Evolutionary conservation across 2,888 invertebrate species (phyloP), one percentile per base, ranked within the genome.

Genomic region (Troglohyphantes excavatus): DNA sequence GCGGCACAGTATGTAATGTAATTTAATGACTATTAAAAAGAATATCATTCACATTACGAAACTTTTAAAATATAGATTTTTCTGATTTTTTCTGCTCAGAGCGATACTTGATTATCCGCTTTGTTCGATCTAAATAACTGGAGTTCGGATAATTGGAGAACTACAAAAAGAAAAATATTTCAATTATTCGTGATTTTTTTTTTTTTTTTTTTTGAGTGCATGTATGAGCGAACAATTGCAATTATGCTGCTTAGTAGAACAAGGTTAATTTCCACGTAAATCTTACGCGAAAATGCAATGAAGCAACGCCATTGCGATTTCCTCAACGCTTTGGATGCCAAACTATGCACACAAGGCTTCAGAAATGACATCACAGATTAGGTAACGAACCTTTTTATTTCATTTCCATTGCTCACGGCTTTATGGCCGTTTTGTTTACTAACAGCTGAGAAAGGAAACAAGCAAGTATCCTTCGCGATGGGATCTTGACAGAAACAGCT

Each of bases 401-500:
- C 5, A 53, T n/a, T 53, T n/a, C n/a, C 5, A n/a, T 17, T 53
- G 53, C 53, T 53, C 53, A 53, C 53, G 53, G 53, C n/a, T 53
- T 53, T n/a, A 53, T 53, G 17, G n/a, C 53, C 13, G 53, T 53
- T 53, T 53, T 53, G 53, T 53, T 53, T 53, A 53, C 53, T 53
- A 53, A 53, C 17, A 53, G 17, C 33, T 9, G 33, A 33, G 33
- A 9, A 9, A 9, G 33, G 53, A 5, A 53, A 17, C 5, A 53
- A 53, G n/a, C 5, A 7, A 17, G 17, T 46, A n/a, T 53, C 53
- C 53, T 53, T 53, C n/a, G 53, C 53, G 5, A 13, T 53, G 21
- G 59, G 39, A 33, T 67, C 43, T 85, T 87, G 79, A 81, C 87
- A 86, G 53, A 65, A 87, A 81, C 87, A 87, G 87, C 87, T 87